Conservation (phyloP, 2,797 vertebrate species). For the Schizopygopsis malacanthus region DNA sequence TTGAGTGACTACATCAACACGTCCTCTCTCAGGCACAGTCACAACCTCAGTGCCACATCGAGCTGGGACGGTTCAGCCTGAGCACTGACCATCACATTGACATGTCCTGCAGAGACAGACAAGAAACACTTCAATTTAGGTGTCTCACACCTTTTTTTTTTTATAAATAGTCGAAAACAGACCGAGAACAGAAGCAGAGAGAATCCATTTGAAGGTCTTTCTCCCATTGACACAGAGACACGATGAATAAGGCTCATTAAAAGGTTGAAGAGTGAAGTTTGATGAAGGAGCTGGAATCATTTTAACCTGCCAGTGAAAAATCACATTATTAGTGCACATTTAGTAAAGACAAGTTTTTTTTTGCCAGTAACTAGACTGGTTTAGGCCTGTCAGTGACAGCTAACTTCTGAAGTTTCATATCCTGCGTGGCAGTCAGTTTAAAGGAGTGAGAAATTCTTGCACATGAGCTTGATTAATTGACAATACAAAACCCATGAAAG, state of each 20-base stretch:
- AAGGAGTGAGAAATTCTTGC: no score
- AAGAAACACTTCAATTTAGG: not conserved
- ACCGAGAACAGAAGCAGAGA: not conserved
- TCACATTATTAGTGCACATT: not conserved
- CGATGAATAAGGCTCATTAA: not conserved
- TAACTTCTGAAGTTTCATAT: not conserved
- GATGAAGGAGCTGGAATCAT: not conserved
- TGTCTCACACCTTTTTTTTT: no score
- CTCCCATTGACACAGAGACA: slow-evolving; percentile 8
- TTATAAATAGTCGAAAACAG: not conserved
- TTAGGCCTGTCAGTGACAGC: not conserved
- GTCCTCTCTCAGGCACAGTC: slow-evolving; percentile 72
- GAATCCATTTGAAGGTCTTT: slow-evolving; percentile 11
- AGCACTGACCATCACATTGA: not conserved
- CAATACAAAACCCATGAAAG: no score
- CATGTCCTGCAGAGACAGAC: not conserved
- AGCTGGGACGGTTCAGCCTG: not conserved
- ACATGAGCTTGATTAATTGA: no score
- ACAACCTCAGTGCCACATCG: slow-evolving; percentile 73
- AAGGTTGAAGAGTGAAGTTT: not conserved
- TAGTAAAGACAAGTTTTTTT: not conserved
- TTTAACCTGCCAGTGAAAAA: slow-evolving; percentile 1
- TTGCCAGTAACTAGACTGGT: not conserved
- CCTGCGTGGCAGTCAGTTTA: not conserved
- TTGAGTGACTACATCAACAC: slow-evolving; percentile 69